phyloP scores from a whole-genome alignment of 2,888 invertebrate species.

The Theretra japonica region DNA sequence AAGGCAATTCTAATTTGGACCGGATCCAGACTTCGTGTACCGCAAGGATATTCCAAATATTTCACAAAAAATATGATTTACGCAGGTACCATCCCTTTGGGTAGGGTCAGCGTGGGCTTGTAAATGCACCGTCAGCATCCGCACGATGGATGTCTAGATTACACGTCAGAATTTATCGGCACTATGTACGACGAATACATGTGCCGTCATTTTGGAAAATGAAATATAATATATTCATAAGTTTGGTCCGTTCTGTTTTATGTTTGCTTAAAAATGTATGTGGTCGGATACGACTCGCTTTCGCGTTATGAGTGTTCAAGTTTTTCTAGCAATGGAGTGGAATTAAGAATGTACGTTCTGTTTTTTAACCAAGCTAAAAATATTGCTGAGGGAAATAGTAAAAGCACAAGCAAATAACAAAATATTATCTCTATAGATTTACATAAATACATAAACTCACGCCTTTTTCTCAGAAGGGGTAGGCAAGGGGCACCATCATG shows the following conservation, averaged over 20 bases:
- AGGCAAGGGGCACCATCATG: too few species aligned
- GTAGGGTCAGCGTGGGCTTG: constrained; percentile 45
- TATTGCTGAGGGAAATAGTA: too few species aligned
- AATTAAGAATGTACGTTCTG: not conserved
- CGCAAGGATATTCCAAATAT: constrained; percentile 44
- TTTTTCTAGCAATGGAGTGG: not conserved
- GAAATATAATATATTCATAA: constrained; percentile 23
- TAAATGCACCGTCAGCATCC: constrained; percentile 47
- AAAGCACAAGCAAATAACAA: too few species aligned
- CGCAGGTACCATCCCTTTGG: constrained; percentile 37
- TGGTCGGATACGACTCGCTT: not conserved
- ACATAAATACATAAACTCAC: too few species aligned
- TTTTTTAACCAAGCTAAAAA: too few species aligned
- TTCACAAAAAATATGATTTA: constrained; percentile 45
- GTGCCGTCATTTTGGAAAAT: constrained; percentile 26
- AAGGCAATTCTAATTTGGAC: constrained; percentile 3
- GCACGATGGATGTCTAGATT: constrained; percentile 42
- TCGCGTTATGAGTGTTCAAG: not conserved
- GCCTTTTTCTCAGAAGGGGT: too few species aligned
- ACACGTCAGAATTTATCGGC: constrained; percentile 45
- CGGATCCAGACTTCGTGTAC: not conserved
- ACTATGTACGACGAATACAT: constrained; percentile 39
- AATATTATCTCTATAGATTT: too few species aligned
- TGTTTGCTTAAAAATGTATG: not conserved
- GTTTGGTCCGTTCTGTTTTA: not conserved